These are phyloP conservation scores for Alligator mississippiensis DNA, from an alignment of 2,113 vertebrate genomes.

Conservation along the genomic window DNA sequence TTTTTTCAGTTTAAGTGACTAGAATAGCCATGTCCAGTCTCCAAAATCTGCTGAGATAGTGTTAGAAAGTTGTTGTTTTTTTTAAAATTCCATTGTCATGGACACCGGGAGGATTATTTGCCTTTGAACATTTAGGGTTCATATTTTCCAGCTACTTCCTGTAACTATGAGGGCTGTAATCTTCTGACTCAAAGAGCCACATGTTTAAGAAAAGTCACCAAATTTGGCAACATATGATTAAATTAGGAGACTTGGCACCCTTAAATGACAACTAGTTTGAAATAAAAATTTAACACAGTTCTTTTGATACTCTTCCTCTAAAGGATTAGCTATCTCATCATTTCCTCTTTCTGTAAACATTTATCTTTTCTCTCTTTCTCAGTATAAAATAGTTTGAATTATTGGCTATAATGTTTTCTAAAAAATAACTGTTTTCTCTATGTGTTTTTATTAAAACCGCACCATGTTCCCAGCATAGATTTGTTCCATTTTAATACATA, in stretches of 20 bases:
- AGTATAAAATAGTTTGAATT: neutral
- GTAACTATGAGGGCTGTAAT: neutral
- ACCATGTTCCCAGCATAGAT: neutral
- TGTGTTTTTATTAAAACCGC: neutral
- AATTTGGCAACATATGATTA: neutral
- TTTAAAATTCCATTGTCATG: neutral
- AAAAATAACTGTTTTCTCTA: neutral
- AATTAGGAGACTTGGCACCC: neutral
- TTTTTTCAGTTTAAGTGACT: neutral
- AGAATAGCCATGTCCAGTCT: neutral
- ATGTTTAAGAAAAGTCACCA: neutral
- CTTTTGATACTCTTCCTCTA: neutral
- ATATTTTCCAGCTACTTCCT: accelerated
- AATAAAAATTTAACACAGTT: neutral
- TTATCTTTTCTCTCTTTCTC: neutral
- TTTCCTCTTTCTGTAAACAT: neutral
- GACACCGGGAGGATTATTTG: neutral
- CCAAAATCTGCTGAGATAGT: neutral
- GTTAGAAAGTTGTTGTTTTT: neutral
- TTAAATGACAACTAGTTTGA: neutral
- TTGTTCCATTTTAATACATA: neutral
- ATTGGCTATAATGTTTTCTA: accelerated
- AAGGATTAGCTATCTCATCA: neutral
- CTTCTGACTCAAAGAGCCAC: neutral
- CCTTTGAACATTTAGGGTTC: neutral